Conservation (phyloP, 2,797 vertebrate species). For the Cichlasoma orientale region DNA sequence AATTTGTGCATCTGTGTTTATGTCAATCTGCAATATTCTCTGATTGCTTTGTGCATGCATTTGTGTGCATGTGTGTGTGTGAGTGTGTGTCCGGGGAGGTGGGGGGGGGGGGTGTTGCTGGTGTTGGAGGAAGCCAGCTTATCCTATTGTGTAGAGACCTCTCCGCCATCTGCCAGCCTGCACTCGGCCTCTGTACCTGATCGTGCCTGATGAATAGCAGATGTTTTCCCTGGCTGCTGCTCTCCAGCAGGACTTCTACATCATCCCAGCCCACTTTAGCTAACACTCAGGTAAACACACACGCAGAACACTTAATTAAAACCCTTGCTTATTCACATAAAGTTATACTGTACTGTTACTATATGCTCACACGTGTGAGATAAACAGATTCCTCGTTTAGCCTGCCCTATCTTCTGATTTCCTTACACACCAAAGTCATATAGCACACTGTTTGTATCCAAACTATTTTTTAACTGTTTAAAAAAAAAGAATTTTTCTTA, state of each 20-base stretch:
- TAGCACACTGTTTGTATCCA: neutral
- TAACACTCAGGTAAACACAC: constrained; percentile 44
- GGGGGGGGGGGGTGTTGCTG: constrained; percentile 42
- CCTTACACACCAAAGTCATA: neutral
- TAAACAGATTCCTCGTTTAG: neutral
- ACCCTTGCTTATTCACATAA: constrained; percentile 9
- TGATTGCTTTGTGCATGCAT: neutral
- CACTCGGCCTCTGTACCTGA: constrained; percentile 69
- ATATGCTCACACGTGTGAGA: neutral
- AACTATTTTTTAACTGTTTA: neutral
- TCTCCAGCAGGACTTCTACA: constrained; percentile 73
- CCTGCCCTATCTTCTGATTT: no score
- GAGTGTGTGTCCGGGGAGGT: neutral
- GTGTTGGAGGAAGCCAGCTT: constrained; percentile 58
- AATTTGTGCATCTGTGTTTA: neutral
- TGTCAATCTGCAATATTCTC: neutral
- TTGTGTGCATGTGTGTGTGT: neutral
- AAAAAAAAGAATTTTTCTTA: neutral
- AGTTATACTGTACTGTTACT: neutral
- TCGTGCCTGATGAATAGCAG: constrained; percentile 79
- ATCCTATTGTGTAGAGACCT: constrained; percentile 78
- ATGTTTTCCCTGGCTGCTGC: constrained; percentile 77
- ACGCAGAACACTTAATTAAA: constrained; percentile 55
- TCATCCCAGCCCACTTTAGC: constrained; percentile 62
- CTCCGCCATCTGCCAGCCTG: constrained; percentile 77